Base-by-base conservation (phyloP, 2,113 vertebrate genomes). In the Mormyrus lacerda region DNA sequence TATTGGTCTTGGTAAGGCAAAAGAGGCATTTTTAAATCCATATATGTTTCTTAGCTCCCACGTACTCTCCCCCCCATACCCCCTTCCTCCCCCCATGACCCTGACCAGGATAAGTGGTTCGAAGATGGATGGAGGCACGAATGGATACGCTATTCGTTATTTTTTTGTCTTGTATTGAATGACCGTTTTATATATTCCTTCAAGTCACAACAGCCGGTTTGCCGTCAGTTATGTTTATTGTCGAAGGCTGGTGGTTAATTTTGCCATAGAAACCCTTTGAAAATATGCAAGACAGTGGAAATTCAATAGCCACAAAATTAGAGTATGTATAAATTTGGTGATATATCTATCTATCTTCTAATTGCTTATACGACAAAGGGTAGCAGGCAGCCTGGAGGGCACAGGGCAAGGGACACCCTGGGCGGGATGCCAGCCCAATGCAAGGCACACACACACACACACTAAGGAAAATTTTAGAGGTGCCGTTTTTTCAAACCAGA, bases 191-290 rank as follows among this genome's bases (percentile, higher is more conserved):
- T 44, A 39, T 82, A 19, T 7, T 21, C 19, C 4, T 39, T 19
- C 35, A 44, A 82, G 76, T 44, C 76, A 44, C 76, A 82, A 82
- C 42, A 44, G 39, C 42, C 35, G 44, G 76, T 82, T 82, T 82
- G 76, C 35, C 42, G 61, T 69, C 61, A 69, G 39, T 82, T 82
- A 82, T 82, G 76, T 82, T 82, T 82, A 82, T 82, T 82, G 76
- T 44, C 8, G 1, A 44, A 39, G 76, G 39, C 35, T 39, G 76
- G 76, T 2, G 76, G 76, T 39, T 82, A 19, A 82, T 82, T 39
- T 82, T 82, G 42, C 76, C 76, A 82, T 82, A 44, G 76, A 82
- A 82, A 82, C 76, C 76, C 76, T 21, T 39, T 44, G 35, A 21
- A 82, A 44, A 39, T 89, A 83, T 27, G 88, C 51, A 50, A 51